phyloP scores from a whole-genome alignment of 1,140 invertebrate species.

The Apis florea region DNA sequence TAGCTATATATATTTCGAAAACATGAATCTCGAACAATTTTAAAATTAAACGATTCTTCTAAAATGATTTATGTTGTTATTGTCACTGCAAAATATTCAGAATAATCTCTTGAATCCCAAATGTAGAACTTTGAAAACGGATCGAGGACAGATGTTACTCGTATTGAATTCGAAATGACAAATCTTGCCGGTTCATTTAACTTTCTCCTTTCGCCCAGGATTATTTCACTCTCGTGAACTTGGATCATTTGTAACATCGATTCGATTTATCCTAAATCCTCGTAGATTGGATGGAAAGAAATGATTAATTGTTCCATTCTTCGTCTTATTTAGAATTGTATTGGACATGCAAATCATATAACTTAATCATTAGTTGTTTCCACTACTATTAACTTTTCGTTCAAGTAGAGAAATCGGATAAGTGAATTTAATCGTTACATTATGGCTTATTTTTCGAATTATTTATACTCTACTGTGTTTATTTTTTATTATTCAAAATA shows the following conservation, averaged over 20 bases:
- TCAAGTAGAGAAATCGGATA: too few species aligned
- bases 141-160: background rate
- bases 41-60: too few species aligned
- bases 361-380: too few species aligned
- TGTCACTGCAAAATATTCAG: background rate
- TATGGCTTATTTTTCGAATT: too few species aligned
- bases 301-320: background rate
- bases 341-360: too few species aligned
- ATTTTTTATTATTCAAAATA: too few species aligned
- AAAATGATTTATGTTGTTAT: slow-evolving; percentile 26
- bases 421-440: too few species aligned
- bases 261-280: background rate
- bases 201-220: background rate
- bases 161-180: background rate
- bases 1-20: too few species aligned
- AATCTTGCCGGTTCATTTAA: slow-evolving; percentile 16
- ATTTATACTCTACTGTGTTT: too few species aligned
- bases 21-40: too few species aligned
- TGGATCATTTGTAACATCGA: background rate
- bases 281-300: background rate
- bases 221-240: background rate
- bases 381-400: too few species aligned
- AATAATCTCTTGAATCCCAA: too few species aligned
- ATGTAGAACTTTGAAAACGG: background rate
- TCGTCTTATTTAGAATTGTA: background rate